Base-by-base conservation (phyloP, 2,888 invertebrate genomes). In the Romanomermis culicivorax region DNA sequence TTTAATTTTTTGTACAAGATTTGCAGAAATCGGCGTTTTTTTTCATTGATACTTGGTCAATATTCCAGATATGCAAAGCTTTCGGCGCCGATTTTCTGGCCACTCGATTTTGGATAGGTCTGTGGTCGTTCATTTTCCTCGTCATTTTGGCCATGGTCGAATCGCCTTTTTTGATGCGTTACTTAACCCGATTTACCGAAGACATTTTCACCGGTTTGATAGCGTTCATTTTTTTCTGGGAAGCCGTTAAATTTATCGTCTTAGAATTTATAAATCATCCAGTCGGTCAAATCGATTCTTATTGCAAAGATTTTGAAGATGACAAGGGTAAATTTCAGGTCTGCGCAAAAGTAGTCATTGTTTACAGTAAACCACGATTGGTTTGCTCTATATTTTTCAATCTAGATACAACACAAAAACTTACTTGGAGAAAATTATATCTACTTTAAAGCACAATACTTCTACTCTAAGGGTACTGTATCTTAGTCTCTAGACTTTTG, bases 141-240 rank as follows among this genome's bases (percentile, higher is more conserved):
- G 69, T 86, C 1, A 70, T 79, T 17, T 80, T 88, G 17, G 85
- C 88, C 0, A 83, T 82, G 26, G 78, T 86, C 53, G 93, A 95
- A 71, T 88, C 88, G 54, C 87, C 88, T 63, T 84, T 87, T 7
- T 79, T 91, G 56, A 86, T 95, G 3, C 82, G 85, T 62, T 78
- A 82, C 63, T 82, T 91, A 59, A 84, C 86, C 1, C 78, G 93
- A 56, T 97, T 95, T 72, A 89, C 89, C 0, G 91, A 95, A 71
- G 95, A 97, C 71, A 88, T 95, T 54, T 95, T 95, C 72, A 87
- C 93, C 2, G 84, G 87, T 20, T 76, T 97, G 56, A 95, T 97
- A 63, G 91, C 93, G 0, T 74, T 91, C 61, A 82, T 97, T 63
- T 93, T 93, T 72, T 89, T 97, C 63, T 81, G 83, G 61, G 89